phyloP scores from a whole-genome alignment of 2,113 vertebrate species.

The Lanius collurio region DNA sequence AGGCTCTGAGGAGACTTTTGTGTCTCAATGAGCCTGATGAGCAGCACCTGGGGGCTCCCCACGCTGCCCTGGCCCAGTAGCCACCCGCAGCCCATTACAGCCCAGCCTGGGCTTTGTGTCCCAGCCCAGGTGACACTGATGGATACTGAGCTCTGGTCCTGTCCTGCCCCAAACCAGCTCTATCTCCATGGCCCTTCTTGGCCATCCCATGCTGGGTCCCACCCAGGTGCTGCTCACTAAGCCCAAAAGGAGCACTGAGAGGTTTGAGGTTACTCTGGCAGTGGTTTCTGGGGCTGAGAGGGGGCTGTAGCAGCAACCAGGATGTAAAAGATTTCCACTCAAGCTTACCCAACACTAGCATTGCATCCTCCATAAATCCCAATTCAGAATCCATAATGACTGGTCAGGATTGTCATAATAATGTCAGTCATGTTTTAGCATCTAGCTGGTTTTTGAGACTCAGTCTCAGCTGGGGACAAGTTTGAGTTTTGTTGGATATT shows the following conservation, averaged over 20 bases:
- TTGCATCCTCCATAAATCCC: not conserved
- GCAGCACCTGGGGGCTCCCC: not conserved
- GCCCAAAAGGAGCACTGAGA: not conserved
- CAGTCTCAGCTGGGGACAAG: not conserved
- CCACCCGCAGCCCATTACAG: not conserved
- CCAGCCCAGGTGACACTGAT: not conserved
- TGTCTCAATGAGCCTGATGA: rapidly evolving
- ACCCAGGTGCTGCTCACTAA: not conserved
- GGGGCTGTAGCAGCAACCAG: not conserved
- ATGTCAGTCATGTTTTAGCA: not conserved
- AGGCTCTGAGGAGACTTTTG: rapidly evolving
- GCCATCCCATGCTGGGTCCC: rapidly evolving
- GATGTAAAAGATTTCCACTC: not conserved
- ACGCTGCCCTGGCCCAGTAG: not conserved
- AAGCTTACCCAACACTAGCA: not conserved
- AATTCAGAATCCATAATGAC: not conserved
- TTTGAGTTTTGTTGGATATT: not conserved
- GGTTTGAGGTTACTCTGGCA: not conserved
- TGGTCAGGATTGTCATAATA: not conserved
- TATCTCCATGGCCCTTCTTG: not conserved
- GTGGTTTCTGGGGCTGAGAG: rapidly evolving
- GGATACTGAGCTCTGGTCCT: not conserved
- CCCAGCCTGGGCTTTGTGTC: not conserved
- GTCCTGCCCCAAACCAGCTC: not conserved
- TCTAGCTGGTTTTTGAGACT: not conserved